Conservation (phyloP, 1,140 invertebrate genomes). For the Zophobas atratus region DNA sequence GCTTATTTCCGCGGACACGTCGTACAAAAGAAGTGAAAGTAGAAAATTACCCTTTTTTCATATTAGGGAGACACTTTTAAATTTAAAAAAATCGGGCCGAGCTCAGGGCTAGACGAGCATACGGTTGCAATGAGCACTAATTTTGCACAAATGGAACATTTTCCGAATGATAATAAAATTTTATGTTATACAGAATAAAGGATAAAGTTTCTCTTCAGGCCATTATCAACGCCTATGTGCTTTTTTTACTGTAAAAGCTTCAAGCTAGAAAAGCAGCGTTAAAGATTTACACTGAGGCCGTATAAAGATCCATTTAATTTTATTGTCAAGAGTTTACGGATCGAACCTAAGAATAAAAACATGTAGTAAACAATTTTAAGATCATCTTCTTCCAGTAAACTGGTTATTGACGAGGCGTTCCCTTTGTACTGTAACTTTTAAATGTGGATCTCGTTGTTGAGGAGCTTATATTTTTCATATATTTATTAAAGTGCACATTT, state of each 20-base stretch:
- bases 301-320: slow-evolving; percentile 16
- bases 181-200: neutral
- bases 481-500: neutral
- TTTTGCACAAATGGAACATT: neutral
- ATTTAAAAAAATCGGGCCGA: neutral
- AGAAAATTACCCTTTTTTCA: neutral
- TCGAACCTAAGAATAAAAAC: neutral
- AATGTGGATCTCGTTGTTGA: neutral
- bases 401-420: neutral
- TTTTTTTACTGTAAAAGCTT: slow-evolving; percentile 3
- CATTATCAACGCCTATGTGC: neutral
- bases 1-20: neutral
- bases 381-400: neutral
- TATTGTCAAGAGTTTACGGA: slow-evolving; percentile 12
- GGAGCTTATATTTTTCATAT: neutral
- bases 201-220: neutral
- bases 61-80: neutral
- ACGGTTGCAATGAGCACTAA: neutral
- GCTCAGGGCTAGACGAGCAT: neutral
- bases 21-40: neutral
- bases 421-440: neutral
- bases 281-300: slow-evolving; percentile 8
- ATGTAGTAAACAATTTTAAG: slow-evolving; percentile 21
- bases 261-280: slow-evolving; percentile 3
- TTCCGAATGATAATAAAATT: slow-evolving; percentile 19